Evolutionary conservation across 2,797 vertebrate genomes (phyloP).

Genomic region (Argentina silus): DNA sequence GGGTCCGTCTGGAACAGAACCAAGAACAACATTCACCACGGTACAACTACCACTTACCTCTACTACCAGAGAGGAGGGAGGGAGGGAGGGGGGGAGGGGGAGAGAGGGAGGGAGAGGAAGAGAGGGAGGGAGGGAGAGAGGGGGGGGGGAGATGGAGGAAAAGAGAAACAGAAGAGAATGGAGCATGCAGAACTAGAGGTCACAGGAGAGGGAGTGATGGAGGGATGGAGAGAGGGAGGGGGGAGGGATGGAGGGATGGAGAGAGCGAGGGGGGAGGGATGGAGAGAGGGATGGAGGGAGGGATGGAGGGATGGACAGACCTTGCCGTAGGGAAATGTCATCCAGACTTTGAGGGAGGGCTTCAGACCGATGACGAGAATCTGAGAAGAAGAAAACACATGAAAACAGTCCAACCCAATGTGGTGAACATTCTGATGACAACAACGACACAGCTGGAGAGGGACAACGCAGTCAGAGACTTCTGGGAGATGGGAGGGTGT

Average conservation of each 20-base stretch:
- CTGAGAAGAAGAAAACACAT: slow-evolving; percentile 66
- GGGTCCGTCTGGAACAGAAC: slow-evolving; percentile 84
- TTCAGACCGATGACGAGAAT: slow-evolving; percentile 96
- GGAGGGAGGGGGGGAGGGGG: neutral
- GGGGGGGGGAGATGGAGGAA: neutral
- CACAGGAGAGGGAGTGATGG: neutral
- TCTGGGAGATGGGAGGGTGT: neutral
- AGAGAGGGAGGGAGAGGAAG: neutral
- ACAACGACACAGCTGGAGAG: too few species aligned
- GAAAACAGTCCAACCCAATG: too few species aligned
- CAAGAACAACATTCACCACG: neutral
- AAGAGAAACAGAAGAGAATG: neutral
- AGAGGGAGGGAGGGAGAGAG: neutral
- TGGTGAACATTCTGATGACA: too few species aligned
- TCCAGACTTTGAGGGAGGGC: slow-evolving; percentile 96
- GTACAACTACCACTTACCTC: neutral
- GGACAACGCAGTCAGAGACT: too few species aligned
- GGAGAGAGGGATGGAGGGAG: too few species aligned
- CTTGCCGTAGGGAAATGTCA: slow-evolving; percentile 95
- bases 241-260: neutral
- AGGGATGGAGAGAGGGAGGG: neutral
- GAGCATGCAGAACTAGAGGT: too few species aligned
- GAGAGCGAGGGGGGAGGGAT: neutral
- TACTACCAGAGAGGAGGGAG: too few species aligned
- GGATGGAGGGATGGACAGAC: slow-evolving; percentile 59